Evolutionary conservation across 2,113 vertebrate species (phyloP).

Genomic region (Oryzias melastigma): DNA sequence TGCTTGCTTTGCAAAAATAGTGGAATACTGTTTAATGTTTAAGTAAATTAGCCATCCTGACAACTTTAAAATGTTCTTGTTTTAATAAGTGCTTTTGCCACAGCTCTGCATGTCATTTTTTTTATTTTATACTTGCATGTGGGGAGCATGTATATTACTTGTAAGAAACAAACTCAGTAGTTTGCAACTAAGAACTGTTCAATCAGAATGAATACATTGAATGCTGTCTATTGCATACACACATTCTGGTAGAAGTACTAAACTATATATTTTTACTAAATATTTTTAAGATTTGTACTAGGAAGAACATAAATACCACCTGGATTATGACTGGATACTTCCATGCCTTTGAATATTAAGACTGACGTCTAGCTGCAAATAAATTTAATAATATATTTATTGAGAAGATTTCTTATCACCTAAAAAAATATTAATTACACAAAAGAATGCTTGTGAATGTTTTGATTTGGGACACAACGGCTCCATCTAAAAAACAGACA

Average conservation of each 20-base stretch:
- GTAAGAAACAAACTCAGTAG: not conserved
- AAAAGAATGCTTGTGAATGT: too few species aligned
- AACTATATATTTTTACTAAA: not conserved
- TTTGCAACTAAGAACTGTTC: not conserved
- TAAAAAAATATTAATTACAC: not conserved
- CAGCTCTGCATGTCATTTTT: constrained; percentile 1
- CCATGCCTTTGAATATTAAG: too few species aligned
- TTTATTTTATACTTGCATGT: not conserved
- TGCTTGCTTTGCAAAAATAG: constrained; percentile 25
- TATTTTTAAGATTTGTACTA: too few species aligned
- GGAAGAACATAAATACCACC: too few species aligned
- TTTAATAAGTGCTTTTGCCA: not conserved
- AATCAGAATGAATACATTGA: not conserved
- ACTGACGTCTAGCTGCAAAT: too few species aligned
- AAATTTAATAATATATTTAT: too few species aligned
- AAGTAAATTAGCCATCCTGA: too few species aligned
- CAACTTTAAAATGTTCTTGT: not conserved
- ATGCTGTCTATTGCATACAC: not conserved
- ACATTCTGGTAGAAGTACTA: not conserved
- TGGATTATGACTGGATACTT: too few species aligned
- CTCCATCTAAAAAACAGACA: too few species aligned
- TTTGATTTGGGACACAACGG: too few species aligned
- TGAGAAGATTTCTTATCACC: not conserved
- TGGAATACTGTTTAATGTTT: too few species aligned
- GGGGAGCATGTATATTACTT: not conserved